Evolutionary conservation across 2,113 vertebrate species (phyloP).

Genomic region (Limnothrissa miodon): DNA sequence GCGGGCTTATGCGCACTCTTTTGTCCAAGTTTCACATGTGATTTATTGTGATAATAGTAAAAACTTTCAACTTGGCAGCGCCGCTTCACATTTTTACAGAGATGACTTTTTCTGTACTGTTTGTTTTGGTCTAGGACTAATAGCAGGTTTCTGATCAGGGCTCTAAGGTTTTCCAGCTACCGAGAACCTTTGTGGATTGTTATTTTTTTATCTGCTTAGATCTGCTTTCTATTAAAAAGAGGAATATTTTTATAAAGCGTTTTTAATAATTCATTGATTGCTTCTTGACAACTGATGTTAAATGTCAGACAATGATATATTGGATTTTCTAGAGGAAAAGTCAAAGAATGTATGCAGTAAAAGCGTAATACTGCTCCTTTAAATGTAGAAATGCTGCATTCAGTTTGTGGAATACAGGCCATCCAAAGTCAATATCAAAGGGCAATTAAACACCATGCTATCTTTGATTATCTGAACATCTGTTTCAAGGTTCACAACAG

Average conservation of each 20-base stretch:
- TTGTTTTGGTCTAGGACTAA: slow-evolving; percentile 51
- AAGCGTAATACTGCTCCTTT: background rate
- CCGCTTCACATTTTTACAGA: slow-evolving; percentile 48
- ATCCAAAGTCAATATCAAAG: slow-evolving; percentile 2
- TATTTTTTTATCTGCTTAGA: slow-evolving; percentile 33
- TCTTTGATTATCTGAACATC: background rate
- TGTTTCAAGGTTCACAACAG: background rate
- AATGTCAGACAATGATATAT: background rate
- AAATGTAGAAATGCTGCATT: background rate
- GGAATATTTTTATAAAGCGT: slow-evolving; percentile 4
- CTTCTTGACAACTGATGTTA: slow-evolving; percentile 8
- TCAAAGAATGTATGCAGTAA: background rate
- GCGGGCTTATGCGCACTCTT: slow-evolving; percentile 49
- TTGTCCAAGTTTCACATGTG: slow-evolving; percentile 48
- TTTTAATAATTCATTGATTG: slow-evolving; percentile 20
- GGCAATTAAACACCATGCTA: background rate
- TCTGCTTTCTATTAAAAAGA: slow-evolving; percentile 36
- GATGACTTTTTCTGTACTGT: slow-evolving; percentile 51
- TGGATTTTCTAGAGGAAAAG: background rate
- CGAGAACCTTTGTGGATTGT: slow-evolving; percentile 46
- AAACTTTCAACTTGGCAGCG: slow-evolving; percentile 59
- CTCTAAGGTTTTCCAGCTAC: slow-evolving; percentile 51
- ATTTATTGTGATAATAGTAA: slow-evolving; percentile 69
- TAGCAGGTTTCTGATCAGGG: slow-evolving; percentile 38
- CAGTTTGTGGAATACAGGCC: background rate